phyloP scores from a whole-genome alignment of 2,113 vertebrate species.

The Emydocephalus ijimae region DNA sequence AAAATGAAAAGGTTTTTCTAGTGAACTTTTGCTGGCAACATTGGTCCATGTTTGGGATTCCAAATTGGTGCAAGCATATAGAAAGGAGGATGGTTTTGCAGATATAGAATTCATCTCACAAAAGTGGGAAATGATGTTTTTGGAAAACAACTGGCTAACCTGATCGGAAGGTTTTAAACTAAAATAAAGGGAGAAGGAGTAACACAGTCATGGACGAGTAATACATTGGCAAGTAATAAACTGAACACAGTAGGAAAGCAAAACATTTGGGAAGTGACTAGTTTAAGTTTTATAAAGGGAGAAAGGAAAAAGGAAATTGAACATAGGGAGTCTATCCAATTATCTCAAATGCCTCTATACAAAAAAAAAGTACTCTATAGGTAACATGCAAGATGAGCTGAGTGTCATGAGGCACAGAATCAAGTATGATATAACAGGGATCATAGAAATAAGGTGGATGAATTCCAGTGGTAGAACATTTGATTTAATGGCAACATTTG shows the following conservation, averaged over 20 bases:
- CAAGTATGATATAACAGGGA: not conserved
- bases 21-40: no score
- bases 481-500: not conserved
- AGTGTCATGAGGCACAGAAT: not conserved
- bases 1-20: no score
- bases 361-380: not conserved
- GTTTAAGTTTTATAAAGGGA: not conserved
- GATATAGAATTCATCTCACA: not conserved
- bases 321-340: not conserved
- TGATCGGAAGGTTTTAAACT: not conserved
- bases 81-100: not conserved
- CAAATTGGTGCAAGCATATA: no score
- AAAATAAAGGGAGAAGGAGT: not conserved
- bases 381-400: not conserved
- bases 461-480: not conserved
- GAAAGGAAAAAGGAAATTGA: not conserved
- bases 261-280: not conserved
- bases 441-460: not conserved
- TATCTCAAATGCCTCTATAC: not conserved
- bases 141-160: not conserved
- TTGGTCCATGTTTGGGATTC: no score
- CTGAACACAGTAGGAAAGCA: not conserved
- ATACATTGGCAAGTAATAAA: not conserved
- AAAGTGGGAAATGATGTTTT: not conserved
- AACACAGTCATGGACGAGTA: not conserved